These are phyloP conservation scores for Okamejei kenojei DNA, from an alignment of 2,797 vertebrate genomes.

Conservation along the genomic window DNA sequence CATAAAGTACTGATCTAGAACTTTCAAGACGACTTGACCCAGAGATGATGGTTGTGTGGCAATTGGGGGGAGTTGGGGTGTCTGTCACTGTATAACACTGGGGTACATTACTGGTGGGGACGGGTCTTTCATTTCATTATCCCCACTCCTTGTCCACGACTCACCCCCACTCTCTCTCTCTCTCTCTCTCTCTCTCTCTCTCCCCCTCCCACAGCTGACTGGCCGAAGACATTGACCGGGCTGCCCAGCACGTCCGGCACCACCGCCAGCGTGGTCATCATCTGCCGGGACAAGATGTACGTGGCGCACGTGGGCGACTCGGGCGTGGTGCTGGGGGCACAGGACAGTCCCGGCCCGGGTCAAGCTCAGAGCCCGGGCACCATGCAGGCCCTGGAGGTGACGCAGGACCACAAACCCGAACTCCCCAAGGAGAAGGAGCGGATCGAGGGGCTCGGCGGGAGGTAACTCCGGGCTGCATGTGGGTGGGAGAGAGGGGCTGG, in stretches of 20 bases:
- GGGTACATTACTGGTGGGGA: too few species aligned
- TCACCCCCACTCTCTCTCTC: too few species aligned
- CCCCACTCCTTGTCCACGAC: not conserved
- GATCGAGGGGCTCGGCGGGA: conserved; percentile 91
- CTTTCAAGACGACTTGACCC: too few species aligned
- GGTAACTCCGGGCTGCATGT: conserved; percentile 54
- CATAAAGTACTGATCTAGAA: too few species aligned
- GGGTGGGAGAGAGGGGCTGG: too few species aligned
- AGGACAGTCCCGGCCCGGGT: conserved; percentile 62
- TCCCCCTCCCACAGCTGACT: conserved; percentile 68
- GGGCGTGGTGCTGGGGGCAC: conserved; percentile 83
- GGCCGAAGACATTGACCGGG: conserved; percentile 91
- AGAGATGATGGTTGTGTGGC: too few species aligned
- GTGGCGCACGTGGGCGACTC: conserved; percentile 94
- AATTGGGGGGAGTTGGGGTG: too few species aligned
- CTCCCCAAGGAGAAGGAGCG: conserved; percentile 84
- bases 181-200: not conserved
- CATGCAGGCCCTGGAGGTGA: conserved; percentile 82
- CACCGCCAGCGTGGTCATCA: conserved; percentile 86
- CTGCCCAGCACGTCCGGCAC: conserved; percentile 91
- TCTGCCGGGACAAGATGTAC: conserved; percentile 82
- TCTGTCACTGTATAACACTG: too few species aligned
- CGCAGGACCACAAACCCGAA: conserved; percentile 92
- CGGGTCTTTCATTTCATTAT: too few species aligned
- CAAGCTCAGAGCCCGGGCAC: conserved; percentile 61